Conservation (phyloP, 2,888 invertebrate genomes). For the Lasiommata megera region DNA sequence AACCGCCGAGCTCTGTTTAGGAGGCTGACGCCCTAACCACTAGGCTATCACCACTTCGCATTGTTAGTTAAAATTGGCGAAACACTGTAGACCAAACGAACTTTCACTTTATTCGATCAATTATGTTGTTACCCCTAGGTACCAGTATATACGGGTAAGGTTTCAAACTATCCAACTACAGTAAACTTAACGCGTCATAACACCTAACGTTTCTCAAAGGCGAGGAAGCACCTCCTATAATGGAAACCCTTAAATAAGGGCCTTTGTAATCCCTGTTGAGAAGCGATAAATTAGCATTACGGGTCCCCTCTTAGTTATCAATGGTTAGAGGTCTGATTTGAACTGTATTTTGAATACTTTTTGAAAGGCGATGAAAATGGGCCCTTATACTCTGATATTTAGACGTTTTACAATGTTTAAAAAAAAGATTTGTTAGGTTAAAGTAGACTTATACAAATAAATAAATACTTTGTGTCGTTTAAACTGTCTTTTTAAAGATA, state of each 20-base stretch:
- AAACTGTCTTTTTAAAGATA: too few relatives aligned
- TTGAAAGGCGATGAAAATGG: neutral
- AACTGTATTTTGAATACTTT: slow-evolving; percentile 4
- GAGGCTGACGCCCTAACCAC: too few relatives aligned
- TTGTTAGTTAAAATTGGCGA: too few relatives aligned
- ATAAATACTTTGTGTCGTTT: too few relatives aligned
- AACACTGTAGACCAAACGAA: too few relatives aligned
- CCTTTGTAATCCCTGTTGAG: slow-evolving; percentile 57
- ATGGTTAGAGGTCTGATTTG: slow-evolving; percentile 7
- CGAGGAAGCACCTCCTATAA: slow-evolving; percentile 4
- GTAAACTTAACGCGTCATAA: slow-evolving; percentile 11
- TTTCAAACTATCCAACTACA: slow-evolving; percentile 5
- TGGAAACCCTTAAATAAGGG: slow-evolving; percentile 12
- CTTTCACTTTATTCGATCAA: neutral
- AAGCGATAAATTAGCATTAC: slow-evolving; percentile 53
- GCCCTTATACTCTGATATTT: neutral
- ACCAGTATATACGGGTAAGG: neutral
- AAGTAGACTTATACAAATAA: too few relatives aligned
- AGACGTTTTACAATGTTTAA: too few relatives aligned
- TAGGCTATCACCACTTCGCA: too few relatives aligned
- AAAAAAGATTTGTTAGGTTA: too few relatives aligned
- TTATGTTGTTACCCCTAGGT: neutral
- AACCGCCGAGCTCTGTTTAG: too few relatives aligned
- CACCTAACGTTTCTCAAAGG: slow-evolving; percentile 7
- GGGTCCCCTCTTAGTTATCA: slow-evolving; percentile 9